A percentile compares a stretch with the other conserved stretches of the same genome.
Evolutionary conservation across 2,888 invertebrate genomes (phyloP).

Genomic region (Selenia dentaria): DNA sequence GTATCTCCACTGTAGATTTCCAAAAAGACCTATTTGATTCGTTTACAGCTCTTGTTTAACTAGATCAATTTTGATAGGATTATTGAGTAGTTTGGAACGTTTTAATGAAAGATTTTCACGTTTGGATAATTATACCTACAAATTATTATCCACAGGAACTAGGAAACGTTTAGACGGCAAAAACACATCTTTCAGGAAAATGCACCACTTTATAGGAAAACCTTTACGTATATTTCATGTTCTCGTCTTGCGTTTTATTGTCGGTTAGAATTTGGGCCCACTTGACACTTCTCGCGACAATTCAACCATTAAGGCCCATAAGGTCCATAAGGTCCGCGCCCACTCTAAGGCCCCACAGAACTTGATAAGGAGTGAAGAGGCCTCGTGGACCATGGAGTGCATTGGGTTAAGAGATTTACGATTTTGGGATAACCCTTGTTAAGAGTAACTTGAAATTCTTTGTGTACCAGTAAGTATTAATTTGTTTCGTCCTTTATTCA

Average conservation of each 20-base stretch:
- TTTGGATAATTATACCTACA: no score
- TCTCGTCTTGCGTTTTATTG: constrained; percentile 30
- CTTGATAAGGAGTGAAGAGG: not conserved
- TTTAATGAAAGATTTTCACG: no score
- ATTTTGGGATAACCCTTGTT: not conserved
- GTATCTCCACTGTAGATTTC: no score
- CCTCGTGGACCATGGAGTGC: constrained; percentile 3
- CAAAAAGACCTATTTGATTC: no score
- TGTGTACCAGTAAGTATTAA: no score
- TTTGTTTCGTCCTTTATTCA: no score
- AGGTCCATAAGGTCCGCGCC: constrained; percentile 2
- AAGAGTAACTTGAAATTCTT: constrained; percentile 2
- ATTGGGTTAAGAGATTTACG: constrained; percentile 11
- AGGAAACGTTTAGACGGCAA: not conserved
- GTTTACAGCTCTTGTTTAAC: no score
- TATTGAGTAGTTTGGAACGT: no score
- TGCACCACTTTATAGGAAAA: no score
- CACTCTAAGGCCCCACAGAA: not conserved
- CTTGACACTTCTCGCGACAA: constrained; percentile 28
- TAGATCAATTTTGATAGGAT: no score
- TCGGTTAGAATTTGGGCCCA: constrained; percentile 15
- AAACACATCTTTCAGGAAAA: no score
- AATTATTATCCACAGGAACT: no score
- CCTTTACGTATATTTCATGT: constrained; percentile 7
- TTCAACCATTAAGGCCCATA: constrained; percentile 25